A percentile compares a stretch with the other conserved stretches of the same genome.
These are phyloP conservation scores for Capitulum mitella DNA, from an alignment of 2,888 invertebrate genomes.

Conservation along the genomic window DNA sequence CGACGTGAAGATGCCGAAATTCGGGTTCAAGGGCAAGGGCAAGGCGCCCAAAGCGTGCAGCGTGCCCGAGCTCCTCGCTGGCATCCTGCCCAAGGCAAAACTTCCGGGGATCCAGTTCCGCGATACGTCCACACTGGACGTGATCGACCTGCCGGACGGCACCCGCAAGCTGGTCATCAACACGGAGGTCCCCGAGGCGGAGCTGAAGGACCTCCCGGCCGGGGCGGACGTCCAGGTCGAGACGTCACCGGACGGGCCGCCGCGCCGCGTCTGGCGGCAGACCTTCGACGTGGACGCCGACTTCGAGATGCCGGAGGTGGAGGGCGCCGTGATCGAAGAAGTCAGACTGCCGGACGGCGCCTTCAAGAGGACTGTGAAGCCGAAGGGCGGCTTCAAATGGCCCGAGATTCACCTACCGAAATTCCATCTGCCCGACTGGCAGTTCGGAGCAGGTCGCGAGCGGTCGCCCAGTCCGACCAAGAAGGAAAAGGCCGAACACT, in stretches of 20 bases:
- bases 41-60: neutral
- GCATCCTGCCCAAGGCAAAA: neutral
- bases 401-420: neutral
- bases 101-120: neutral
- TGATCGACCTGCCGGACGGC: neutral
- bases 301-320: neutral
- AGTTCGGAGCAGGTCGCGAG: neutral
- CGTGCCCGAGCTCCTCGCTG: neutral
- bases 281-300: constrained; percentile 7
- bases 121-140: neutral
- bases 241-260: neutral
- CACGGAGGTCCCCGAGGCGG: neutral
- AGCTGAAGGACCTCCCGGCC: neutral
- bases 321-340: neutral
- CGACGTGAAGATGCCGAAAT: neutral
- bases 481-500: neutral
- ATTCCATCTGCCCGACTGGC: constrained; percentile 1
- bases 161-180: neutral
- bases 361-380: neutral
- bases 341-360: neutral
- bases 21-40: neutral
- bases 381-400: neutral
- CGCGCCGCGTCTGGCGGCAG: neutral
- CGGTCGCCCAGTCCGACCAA: neutral
- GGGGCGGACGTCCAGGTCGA: neutral